Percentiles rank a stretch among this genome's conserved stretches.
These are phyloP conservation scores for Heliconius aoede DNA, from an alignment of 2,888 invertebrate genomes.

Conservation along the genomic window DNA sequence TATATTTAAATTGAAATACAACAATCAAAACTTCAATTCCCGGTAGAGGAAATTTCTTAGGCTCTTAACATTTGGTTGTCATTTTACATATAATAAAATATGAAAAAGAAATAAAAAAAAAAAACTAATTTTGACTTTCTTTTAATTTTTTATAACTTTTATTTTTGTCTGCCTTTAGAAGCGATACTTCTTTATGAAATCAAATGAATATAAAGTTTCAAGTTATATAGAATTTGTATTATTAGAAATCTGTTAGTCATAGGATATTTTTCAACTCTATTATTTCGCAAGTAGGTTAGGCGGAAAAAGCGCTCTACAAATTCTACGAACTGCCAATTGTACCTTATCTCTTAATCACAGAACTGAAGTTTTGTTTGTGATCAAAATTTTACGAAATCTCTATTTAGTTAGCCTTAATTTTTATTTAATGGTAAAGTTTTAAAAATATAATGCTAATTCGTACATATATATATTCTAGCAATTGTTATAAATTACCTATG, in stretches of 20 bases:
- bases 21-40: neutral
- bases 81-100: too few species aligned
- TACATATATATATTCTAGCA: too few species aligned
- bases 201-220: neutral
- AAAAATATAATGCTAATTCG: too few species aligned
- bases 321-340: slow-evolving; percentile 10
- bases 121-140: too few species aligned
- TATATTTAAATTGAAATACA: too few species aligned
- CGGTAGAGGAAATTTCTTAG: neutral
- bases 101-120: too few species aligned
- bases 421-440: neutral
- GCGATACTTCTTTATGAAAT: neutral
- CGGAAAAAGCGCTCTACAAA: slow-evolving; percentile 14
- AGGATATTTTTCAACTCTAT: slow-evolving; percentile 13
- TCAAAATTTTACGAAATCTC: slow-evolving; percentile 8
- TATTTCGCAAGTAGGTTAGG: slow-evolving; percentile 7
- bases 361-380: slow-evolving; percentile 4
- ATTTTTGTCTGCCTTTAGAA: neutral
- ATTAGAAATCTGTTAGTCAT: slow-evolving; percentile 5
- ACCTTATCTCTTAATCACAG: slow-evolving; percentile 3
- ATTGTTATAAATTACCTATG: neutral
- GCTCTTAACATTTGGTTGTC: too few species aligned
- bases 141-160: neutral
- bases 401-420: neutral
- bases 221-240: neutral